Evolutionary conservation across 1,140 invertebrate species (phyloP), one percentile per base, ranked within the genome.

Genomic region (Rhagoletis pomonella): DNA sequence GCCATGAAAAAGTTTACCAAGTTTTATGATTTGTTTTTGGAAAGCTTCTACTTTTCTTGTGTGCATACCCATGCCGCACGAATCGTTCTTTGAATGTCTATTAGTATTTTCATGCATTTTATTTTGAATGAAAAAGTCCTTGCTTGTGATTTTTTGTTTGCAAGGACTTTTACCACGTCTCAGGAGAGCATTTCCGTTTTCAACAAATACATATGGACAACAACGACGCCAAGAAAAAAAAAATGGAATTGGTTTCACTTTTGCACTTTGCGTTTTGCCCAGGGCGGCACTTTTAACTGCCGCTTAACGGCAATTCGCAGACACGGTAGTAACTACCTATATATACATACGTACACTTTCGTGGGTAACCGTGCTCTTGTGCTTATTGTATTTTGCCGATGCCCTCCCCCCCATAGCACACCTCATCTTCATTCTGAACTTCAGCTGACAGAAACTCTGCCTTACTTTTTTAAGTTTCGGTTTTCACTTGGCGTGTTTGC

Each of bases 191-290:
- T 47, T 73, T 47, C 6, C 42, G 14, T 42, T 17, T 2, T 4
- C 14, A 73, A 50, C 9, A 44, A 4, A 44, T 42, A 3, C 17
- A 44, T 73, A 17, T 17, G 19, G 44, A 44, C 64, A 73, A 62
- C 50, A 62, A 62, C 12, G 9, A 4, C 9, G 60, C 12, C 1
- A 0, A 14, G 42, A 73, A 44, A 6, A n/a, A 12, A 44, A 44
- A 39, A 67, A 67, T 73, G 44, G 69, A 73, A 73, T 73, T 73
- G 69, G 14, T 73, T 73, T 73, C 69, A 73, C 69, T 73, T 73
- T 73, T 73, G 39, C 69, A 73, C 69, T 73, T 73, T 73, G 9
- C 14, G 69, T 17, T 47, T 4, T 42, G 69, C 44, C 69, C 69
- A 47, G 39, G 6, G 44, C 60, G 17, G 12, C 12, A 44, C 44